Base-by-base conservation (phyloP, 1,140 invertebrate genomes). In the Lineus longissimus region DNA sequence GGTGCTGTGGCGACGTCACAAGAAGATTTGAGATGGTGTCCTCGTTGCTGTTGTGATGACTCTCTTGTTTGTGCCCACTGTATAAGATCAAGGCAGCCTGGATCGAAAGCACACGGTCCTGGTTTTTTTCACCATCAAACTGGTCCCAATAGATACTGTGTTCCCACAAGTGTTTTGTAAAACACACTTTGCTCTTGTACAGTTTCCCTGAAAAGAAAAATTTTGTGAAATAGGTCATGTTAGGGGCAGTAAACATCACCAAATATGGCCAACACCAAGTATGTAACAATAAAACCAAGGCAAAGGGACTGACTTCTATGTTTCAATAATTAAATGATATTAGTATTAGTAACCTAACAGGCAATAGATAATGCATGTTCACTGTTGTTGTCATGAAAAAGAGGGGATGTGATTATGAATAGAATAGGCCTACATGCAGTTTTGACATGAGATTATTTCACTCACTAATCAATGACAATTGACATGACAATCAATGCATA, bases 111-210 rank as follows among this genome's bases (percentile, higher is more conserved):
- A 79, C 77, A 1, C 77, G 62, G 15, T 76, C 73, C 54, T 79
- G 77, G 65, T 77, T 77, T 43, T 74, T 77, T 29, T 67, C 71
- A 0, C 75, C 76, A 43, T 70, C 71, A 69, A 79, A 79, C 59
- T 69, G 63, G 33, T 79, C 73, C 77, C 77, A 79, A 64, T 79
- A 79, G 2, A 77, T 66, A 43, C 66, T 74, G 64, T 79, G 77
- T 43, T 79, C 77, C 77, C 77, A 79, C 15, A 79, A 63, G 36
- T 79, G 77, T 56, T 79, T 79, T 31, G 73, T 76, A 47, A 76
- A 77, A 51, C 77, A 79, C 0, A 79, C 77, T 57, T 69, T 71
- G 57, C 76, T 77, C 60, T 77, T 77, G 71, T 79, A 79, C 51
- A 79, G 70, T 55, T 79, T 79, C 19, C 76, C 77, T 79, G 65